phyloP scores from a whole-genome alignment of 2,888 invertebrate species.

The Syrphus vitripennis region DNA sequence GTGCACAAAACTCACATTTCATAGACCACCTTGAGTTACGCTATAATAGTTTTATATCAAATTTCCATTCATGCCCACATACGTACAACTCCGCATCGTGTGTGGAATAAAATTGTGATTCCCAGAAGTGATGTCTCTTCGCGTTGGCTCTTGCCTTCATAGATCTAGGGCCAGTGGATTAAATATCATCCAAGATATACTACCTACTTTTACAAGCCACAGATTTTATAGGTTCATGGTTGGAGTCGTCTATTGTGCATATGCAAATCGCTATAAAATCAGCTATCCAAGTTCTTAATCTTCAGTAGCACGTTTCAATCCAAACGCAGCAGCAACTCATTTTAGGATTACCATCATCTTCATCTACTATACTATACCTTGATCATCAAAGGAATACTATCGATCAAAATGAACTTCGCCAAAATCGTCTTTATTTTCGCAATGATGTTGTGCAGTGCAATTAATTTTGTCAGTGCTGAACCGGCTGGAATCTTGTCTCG shows the following conservation, averaged over 20 bases:
- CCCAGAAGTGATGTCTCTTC: background rate
- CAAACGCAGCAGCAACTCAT: slow-evolving; percentile 40
- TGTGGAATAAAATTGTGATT: background rate
- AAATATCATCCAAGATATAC: slow-evolving; percentile 32
- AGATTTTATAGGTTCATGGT: slow-evolving; percentile 52
- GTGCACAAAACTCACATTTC: background rate
- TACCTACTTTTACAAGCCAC: background rate
- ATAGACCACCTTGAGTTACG: slow-evolving; percentile 4
- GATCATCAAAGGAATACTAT: background rate
- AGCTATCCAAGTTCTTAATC: slow-evolving; percentile 25
- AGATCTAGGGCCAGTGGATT: slow-evolving; percentile 49
- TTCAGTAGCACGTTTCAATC: slow-evolving; percentile 59
- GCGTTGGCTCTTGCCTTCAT: slow-evolving; percentile 12
- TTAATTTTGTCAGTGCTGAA: slow-evolving; percentile 54
- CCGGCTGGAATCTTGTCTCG: slow-evolving; percentile 51
- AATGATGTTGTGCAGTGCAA: slow-evolving; percentile 55
- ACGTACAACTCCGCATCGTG: background rate
- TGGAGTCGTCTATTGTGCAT: background rate
- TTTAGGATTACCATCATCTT: slow-evolving; percentile 10
- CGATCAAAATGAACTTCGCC: slow-evolving; percentile 53
- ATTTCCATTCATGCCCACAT: background rate
- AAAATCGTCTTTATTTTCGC: slow-evolving; percentile 57
- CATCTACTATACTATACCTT: background rate
- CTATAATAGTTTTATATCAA: background rate
- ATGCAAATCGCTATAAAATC: slow-evolving; percentile 56